Conservation (phyloP, 2,113 vertebrate species). For the Nyctibius bracteatus region DNA sequence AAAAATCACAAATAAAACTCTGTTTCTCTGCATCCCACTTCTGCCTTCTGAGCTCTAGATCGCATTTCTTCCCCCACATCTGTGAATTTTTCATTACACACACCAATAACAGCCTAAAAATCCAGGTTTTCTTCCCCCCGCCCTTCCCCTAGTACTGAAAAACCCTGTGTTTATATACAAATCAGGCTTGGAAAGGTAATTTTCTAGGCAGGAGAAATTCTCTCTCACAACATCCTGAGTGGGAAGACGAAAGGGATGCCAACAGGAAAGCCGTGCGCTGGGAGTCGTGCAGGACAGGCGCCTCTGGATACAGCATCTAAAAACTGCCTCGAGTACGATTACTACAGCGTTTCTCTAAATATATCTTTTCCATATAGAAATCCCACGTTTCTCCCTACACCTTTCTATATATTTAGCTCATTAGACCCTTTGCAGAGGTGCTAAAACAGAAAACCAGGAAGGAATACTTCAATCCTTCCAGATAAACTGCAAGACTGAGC, state of each 20-base stretch:
- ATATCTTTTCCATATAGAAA: background rate
- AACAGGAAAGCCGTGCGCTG: background rate
- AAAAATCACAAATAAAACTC: background rate
- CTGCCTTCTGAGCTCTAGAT: background rate
- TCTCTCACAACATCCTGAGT: background rate
- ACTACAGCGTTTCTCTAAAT: background rate
- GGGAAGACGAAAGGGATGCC: background rate
- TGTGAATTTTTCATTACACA: background rate
- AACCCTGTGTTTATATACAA: background rate
- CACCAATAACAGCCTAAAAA: background rate
- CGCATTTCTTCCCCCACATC: background rate
- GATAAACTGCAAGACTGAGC: slow-evolving; percentile 21
- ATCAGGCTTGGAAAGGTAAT: background rate
- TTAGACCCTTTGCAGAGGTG: slow-evolving; percentile 25
- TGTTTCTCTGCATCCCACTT: background rate
- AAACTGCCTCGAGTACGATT: background rate
- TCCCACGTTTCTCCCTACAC: slow-evolving; percentile 18
- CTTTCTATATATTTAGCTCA: slow-evolving; percentile 40
- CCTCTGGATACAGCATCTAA: background rate
- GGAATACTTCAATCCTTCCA: slow-evolving; percentile 38
- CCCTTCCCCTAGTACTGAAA: background rate
- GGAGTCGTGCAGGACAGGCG: background rate
- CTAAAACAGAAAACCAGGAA: slow-evolving; percentile 49
- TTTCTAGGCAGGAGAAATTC: background rate
- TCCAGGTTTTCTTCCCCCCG: background rate